A percentile compares a stretch with the other conserved stretches of the same genome.
Evolutionary conservation across 2,797 vertebrate genomes (phyloP).

Genomic region (Chloroceryle inda): DNA sequence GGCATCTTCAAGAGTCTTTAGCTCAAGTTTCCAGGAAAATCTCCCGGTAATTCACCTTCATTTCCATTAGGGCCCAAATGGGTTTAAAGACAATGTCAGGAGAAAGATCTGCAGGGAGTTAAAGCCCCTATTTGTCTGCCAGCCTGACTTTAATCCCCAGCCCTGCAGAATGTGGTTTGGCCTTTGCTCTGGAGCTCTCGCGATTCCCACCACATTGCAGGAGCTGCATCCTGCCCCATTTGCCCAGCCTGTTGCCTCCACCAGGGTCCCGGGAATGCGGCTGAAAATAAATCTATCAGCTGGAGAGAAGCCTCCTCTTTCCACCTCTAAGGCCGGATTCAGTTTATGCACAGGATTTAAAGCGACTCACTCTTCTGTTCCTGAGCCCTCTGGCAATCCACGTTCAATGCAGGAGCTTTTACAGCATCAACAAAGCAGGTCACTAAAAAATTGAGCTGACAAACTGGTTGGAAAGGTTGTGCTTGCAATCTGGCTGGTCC

Average conservation of each 20-base stretch:
- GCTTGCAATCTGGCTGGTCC: slow-evolving; percentile 42
- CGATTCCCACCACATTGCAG: not conserved
- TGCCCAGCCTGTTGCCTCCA: not conserved
- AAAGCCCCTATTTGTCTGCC: not conserved
- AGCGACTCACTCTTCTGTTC: not conserved
- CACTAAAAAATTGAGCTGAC: slow-evolving; percentile 60
- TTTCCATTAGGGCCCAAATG: not conserved
- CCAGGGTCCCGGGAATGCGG: not conserved
- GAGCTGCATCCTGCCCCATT: not conserved
- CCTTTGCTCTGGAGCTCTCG: not conserved
- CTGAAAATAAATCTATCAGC: slow-evolving; percentile 17
- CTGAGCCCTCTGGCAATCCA: slow-evolving; percentile 1
- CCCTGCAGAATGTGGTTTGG: not conserved
- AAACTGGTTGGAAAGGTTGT: slow-evolving; percentile 57
- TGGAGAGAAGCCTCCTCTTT: slow-evolving; percentile 6
- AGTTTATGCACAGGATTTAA: not conserved
- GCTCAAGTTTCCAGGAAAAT: slow-evolving; percentile 20
- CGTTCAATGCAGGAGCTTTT: slow-evolving; percentile 1
- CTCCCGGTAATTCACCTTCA: not conserved
- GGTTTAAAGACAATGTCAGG: not conserved
- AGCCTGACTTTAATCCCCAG: not conserved
- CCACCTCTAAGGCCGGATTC: not conserved
- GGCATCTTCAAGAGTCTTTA: not conserved
- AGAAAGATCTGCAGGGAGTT: not conserved
- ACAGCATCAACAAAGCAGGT: slow-evolving; percentile 39